Evolutionary conservation across 2,888 invertebrate species (phyloP).

Genomic region (Tanypteryx hageni): DNA sequence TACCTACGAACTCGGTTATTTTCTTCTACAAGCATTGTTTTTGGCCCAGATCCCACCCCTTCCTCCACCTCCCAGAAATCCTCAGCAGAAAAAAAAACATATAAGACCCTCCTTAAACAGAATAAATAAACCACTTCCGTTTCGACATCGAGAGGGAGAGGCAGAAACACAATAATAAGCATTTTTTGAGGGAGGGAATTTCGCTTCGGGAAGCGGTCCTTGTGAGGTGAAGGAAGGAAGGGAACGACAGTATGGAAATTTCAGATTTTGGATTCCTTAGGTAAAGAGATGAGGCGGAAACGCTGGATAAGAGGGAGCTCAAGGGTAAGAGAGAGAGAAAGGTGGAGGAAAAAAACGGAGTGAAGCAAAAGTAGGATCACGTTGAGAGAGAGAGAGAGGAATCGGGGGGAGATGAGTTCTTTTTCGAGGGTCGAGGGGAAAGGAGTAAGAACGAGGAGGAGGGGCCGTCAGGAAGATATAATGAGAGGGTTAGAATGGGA

Average conservation of each 20-base stretch:
- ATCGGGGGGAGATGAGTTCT: neutral
- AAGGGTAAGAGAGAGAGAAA: neutral
- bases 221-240: neutral
- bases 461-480: too few species aligned
- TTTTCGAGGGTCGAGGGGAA: neutral
- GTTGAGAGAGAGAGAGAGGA: neutral
- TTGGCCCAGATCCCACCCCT: neutral
- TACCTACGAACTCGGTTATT: too few species aligned
- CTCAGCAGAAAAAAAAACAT: neutral
- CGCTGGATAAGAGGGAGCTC: neutral
- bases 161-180: neutral
- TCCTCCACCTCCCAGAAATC: neutral
- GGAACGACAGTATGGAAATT: neutral
- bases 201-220: neutral
- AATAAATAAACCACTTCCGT: neutral
- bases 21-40: neutral
- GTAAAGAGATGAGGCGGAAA: neutral
- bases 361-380: conserved; percentile 1
- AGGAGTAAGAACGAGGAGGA: neutral
- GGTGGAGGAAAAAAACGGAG: neutral
- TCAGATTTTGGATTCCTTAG: neutral
- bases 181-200: neutral
- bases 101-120: neutral
- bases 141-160: neutral
- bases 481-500: neutral